These are phyloP conservation scores for Xenus cinereus DNA, from an alignment of 2,113 vertebrate genomes.

Conservation along the genomic window DNA sequence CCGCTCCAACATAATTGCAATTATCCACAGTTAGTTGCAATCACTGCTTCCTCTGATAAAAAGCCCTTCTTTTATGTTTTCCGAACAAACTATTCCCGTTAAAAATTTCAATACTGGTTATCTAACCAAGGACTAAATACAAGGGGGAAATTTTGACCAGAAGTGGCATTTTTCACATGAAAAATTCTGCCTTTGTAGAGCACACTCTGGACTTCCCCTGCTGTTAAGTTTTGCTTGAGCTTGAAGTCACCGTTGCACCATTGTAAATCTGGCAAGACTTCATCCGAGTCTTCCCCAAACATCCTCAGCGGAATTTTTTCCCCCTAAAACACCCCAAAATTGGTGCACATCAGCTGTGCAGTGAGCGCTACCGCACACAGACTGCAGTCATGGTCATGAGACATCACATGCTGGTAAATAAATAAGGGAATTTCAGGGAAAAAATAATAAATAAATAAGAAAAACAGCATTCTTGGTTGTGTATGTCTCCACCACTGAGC, in stretches of 20 bases:
- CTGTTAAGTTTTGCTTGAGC: too few species aligned
- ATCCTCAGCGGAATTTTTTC: not conserved
- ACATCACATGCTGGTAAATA: not conserved
- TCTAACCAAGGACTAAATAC: not conserved
- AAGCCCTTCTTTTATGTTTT: not conserved
- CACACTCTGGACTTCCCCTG: not conserved
- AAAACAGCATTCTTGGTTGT: not conserved
- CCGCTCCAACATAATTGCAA: not conserved
- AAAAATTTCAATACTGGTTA: not conserved
- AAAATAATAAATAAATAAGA: not conserved
- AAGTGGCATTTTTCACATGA: rapidly evolving
- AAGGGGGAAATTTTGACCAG: rapidly evolving
- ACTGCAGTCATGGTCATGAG: not conserved
- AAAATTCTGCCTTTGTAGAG: not conserved
- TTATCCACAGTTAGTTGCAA: not conserved
- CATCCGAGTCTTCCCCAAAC: not conserved
- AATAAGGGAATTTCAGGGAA: not conserved
- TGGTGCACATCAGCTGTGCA: rapidly evolving
- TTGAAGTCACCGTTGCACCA: rapidly evolving
- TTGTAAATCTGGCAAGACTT: rapidly evolving
- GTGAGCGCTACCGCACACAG: rapidly evolving
- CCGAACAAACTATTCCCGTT: not conserved
- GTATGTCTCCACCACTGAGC: not conserved
- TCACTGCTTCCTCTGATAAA: not conserved
- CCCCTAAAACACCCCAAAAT: not conserved